phyloP scores from a whole-genome alignment of 2,113 vertebrate species.

The Hemichromis elongatus region DNA sequence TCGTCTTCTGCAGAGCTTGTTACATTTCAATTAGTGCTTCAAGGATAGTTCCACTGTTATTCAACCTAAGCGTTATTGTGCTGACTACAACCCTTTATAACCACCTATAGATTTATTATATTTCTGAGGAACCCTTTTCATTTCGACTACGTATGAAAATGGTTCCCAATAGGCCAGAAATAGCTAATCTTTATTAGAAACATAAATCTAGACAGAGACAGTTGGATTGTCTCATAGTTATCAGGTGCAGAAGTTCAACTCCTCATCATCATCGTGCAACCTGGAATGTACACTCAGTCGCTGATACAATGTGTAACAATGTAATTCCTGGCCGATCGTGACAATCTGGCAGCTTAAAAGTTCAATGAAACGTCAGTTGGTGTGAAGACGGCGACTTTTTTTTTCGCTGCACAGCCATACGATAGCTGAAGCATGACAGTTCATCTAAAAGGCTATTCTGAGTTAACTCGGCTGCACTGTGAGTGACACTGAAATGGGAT shows the following conservation, averaged over 20 bases:
- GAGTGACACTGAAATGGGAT: background rate
- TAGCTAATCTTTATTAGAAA: background rate
- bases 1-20: background rate
- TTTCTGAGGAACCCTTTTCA: background rate
- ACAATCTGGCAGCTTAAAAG: background rate
- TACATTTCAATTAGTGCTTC: slow-evolving; percentile 28
- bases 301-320: background rate
- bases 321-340: background rate
- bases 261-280: background rate
- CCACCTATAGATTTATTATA: background rate
- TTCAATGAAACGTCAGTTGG: background rate
- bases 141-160: background rate
- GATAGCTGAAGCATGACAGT: slow-evolving; percentile 1
- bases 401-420: background rate
- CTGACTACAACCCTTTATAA: background rate
- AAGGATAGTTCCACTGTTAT: background rate
- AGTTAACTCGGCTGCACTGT: background rate
- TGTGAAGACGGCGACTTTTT: background rate
- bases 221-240: background rate
- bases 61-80: background rate
- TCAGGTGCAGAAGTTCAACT: background rate
- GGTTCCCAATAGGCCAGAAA: background rate
- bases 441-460: background rate
- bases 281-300: background rate
- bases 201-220: background rate